Conservation (phyloP, 2,888 invertebrate species). For the Oscheius sp. region DNA sequence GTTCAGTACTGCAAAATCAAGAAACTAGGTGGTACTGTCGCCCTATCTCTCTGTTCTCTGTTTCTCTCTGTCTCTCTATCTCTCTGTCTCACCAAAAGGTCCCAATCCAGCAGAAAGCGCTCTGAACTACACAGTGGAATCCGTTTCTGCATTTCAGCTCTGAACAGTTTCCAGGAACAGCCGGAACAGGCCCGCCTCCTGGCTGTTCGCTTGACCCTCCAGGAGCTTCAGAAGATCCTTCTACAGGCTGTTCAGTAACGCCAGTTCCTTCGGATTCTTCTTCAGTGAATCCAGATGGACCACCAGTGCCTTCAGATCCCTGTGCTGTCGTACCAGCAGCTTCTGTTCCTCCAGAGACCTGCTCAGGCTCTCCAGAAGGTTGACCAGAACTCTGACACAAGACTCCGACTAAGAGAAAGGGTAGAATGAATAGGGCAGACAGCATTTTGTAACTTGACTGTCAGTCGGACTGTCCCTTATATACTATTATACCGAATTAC, state of each 20-base stretch:
- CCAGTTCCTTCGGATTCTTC: no score
- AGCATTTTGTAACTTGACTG: no score
- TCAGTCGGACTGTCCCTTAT: no score
- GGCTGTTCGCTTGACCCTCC: not conserved
- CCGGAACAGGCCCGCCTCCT: not conserved
- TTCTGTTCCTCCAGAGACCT: no score
- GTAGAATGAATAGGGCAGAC: no score
- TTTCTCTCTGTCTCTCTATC: not conserved
- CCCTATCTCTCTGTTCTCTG: not conserved
- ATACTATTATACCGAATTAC: no score
- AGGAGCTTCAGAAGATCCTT: not conserved
- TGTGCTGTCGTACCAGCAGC: no score
- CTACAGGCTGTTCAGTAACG: not conserved
- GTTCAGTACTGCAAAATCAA: not conserved
- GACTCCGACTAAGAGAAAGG: no score
- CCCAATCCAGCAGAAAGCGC: slow-evolving; percentile 15
- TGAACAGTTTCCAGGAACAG: not conserved
- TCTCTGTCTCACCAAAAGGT: not conserved
- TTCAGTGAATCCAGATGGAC: no score
- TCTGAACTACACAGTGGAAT: not conserved
- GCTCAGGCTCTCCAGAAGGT: no score
- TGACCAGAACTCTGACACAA: no score
- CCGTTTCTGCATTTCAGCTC: not conserved
- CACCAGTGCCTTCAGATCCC: no score
- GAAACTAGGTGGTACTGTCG: not conserved